These are phyloP conservation scores for Pogonophryne albipinna DNA, from an alignment of 2,797 vertebrate genomes.

Conservation along the genomic window DNA sequence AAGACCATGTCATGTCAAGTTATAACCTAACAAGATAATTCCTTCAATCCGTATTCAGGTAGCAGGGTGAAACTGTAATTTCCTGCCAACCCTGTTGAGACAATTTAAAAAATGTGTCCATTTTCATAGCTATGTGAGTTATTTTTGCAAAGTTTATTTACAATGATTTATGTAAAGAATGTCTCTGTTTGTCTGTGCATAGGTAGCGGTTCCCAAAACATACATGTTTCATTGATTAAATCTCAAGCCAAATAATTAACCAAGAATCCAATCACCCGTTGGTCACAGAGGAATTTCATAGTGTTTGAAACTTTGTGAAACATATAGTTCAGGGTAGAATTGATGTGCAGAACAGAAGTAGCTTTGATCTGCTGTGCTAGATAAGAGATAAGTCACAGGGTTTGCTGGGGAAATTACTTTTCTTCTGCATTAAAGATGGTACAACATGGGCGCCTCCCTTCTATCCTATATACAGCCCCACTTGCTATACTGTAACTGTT, in stretches of 20 bases:
- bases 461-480: slow-evolving; percentile 9
- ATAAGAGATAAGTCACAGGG: not conserved
- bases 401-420: slow-evolving; percentile 34
- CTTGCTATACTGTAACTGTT: slow-evolving; percentile 59
- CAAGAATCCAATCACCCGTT: slow-evolving; percentile 16
- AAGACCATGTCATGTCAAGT: not conserved
- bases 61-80: not conserved
- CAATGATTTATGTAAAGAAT: not conserved
- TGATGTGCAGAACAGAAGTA: slow-evolving; percentile 1
- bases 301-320: slow-evolving; percentile 20
- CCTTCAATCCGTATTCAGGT: not conserved
- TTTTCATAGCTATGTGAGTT: not conserved
- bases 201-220: slow-evolving; percentile 25
- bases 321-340: slow-evolving; percentile 12
- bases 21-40: not conserved
- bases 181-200: not conserved
- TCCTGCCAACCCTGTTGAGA: not conserved
- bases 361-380: slow-evolving; percentile 33
- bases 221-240: slow-evolving; percentile 24
- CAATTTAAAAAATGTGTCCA: too few relatives aligned
- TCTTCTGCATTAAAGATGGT: slow-evolving; percentile 16
- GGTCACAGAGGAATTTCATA: slow-evolving; percentile 10
- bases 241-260: slow-evolving; percentile 31
- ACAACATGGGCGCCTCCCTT: slow-evolving; percentile 20
- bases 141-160: slow-evolving; percentile 9